A percentile compares a stretch with the other conserved stretches of the same genome.
Conservation (phyloP, 2,888 invertebrate species). For the Notocelia uddmanniana region DNA sequence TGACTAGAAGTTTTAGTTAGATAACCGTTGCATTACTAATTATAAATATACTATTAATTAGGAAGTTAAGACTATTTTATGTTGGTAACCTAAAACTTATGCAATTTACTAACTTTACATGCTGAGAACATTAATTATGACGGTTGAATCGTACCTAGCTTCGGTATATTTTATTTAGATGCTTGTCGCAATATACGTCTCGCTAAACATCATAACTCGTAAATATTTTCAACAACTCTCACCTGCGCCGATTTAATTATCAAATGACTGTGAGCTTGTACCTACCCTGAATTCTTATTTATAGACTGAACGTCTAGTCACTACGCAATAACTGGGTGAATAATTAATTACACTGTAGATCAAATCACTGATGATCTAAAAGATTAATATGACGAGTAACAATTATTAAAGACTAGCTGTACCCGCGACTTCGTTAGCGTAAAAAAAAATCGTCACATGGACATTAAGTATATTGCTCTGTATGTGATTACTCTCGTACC, state of each 20-base stretch:
- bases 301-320: slow-evolving; percentile 11
- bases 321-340: slow-evolving; percentile 13
- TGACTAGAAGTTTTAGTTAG: slow-evolving; percentile 5
- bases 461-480: too few species aligned
- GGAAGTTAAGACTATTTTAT: background rate
- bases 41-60: too few species aligned
- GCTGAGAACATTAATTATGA: background rate
- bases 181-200: background rate
- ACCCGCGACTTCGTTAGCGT: too few species aligned
- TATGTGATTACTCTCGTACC: too few species aligned
- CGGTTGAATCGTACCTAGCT: background rate
- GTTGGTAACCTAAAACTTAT: background rate
- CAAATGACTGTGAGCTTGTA: slow-evolving; percentile 18
- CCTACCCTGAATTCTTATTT: slow-evolving; percentile 27
- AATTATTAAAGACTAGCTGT: background rate
- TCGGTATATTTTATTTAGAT: background rate
- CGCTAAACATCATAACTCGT: background rate
- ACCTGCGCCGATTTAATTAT: slow-evolving; percentile 20
- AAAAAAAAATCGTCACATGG: too few species aligned
- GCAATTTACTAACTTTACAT: background rate
- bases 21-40: too few species aligned
- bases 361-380: slow-evolving; percentile 16
- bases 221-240: slow-evolving; percentile 25
- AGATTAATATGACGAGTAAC: slow-evolving; percentile 3
- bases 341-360: slow-evolving; percentile 24